Conservation (phyloP, 1,140 invertebrate species). For the Drosophila pseudoobscura region DNA sequence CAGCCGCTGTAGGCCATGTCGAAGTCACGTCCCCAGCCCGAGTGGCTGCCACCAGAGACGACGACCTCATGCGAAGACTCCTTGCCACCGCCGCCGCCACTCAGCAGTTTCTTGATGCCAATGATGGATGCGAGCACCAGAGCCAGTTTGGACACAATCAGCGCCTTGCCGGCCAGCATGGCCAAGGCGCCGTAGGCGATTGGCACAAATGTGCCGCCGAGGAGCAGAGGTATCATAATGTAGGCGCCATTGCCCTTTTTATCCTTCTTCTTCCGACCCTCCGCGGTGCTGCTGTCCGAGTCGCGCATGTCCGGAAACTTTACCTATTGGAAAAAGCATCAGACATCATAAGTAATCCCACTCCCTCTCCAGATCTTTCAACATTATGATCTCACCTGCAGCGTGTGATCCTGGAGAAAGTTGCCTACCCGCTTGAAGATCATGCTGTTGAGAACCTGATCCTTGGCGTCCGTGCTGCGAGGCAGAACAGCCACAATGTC, state of each 20-base stretch:
- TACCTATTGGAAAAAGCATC: conserved; percentile 34
- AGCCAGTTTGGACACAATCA: conserved; percentile 92
- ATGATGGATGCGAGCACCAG: conserved; percentile 92
- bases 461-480: conserved; percentile 87
- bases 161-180: conserved; percentile 91
- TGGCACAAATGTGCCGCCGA: conserved; percentile 91
- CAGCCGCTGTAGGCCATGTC: conserved; percentile 87
- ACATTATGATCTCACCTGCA: conserved; percentile 86
- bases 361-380: too few species aligned
- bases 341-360: neutral
- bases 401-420: conserved; percentile 90
- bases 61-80: conserved; percentile 89
- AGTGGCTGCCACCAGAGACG: conserved; percentile 87
- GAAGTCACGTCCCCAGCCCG: conserved; percentile 89
- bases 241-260: conserved; percentile 89
- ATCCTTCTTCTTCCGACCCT: conserved; percentile 84
- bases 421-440: conserved; percentile 89
- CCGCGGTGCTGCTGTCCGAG: conserved; percentile 48
- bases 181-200: conserved; percentile 91
- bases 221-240: conserved; percentile 89
- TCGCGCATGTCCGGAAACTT: conserved; percentile 66
- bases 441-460: conserved; percentile 88
- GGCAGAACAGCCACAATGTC: conserved; percentile 89
- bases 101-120: conserved; percentile 91
- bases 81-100: conserved; percentile 86